Evolutionary conservation across 2,888 invertebrate species (phyloP).

Genomic region (Tenthredo mesomela): DNA sequence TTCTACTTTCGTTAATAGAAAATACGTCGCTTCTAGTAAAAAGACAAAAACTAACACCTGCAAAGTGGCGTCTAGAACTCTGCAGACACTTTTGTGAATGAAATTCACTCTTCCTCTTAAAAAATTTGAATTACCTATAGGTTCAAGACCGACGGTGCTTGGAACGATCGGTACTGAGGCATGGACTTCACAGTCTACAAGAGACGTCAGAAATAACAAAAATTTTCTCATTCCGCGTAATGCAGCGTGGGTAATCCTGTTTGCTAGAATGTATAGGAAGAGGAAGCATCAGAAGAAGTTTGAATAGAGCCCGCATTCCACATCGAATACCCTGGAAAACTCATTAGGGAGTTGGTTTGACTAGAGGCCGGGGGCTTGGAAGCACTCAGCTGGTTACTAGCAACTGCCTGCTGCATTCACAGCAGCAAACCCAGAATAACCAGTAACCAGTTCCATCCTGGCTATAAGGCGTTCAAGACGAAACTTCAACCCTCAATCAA

Average conservation of each 20-base stretch:
- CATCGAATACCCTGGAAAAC: slow-evolving; percentile 72
- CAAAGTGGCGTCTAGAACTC: background rate
- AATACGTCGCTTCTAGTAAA: background rate
- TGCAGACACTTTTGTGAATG: background rate
- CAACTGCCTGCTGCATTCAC: slow-evolving; percentile 58
- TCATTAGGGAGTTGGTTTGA: slow-evolving; percentile 71
- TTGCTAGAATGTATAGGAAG: slow-evolving; percentile 49
- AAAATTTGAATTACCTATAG: background rate
- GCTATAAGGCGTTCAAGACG: slow-evolving; percentile 11
- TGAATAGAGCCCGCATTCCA: slow-evolving; percentile 73
- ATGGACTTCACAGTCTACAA: slow-evolving; percentile 17
- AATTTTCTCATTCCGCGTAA: slow-evolving; percentile 61
- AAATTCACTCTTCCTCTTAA: background rate
- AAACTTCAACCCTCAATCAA: slow-evolving; percentile 6
- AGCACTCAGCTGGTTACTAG: slow-evolving; percentile 59
- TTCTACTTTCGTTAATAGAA: background rate
- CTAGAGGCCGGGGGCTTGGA: slow-evolving; percentile 51
- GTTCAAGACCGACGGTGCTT: background rate
- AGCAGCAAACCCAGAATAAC: slow-evolving; percentile 58
- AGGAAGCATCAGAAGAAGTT: slow-evolving; percentile 64
- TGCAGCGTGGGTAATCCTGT: slow-evolving; percentile 54
- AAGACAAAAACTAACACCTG: background rate
- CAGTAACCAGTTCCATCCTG: slow-evolving; percentile 54
- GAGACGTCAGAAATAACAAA: slow-evolving; percentile 40
- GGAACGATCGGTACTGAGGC: slow-evolving; percentile 5